A percentile compares a stretch with the other conserved stretches of the same genome.
These are phyloP conservation scores for Cyclargus thomasi DNA, from an alignment of 1,140 invertebrate species.

Conservation along the genomic window DNA sequence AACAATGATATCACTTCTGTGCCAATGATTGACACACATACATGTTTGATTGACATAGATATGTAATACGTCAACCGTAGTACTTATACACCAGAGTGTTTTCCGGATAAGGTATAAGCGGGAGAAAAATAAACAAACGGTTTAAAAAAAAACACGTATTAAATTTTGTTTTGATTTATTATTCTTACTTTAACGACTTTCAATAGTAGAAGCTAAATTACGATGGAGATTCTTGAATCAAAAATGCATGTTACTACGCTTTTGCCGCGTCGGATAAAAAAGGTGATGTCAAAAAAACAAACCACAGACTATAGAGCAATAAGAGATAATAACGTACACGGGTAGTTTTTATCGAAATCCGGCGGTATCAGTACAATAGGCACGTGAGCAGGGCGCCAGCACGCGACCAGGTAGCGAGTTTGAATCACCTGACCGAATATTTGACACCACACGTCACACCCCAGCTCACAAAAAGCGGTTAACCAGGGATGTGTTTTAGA, in stretches of 20 bases:
- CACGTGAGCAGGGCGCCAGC: slow-evolving; percentile 19
- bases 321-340: not conserved
- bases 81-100: not conserved
- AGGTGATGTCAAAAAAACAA: not conserved
- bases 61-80: not conserved
- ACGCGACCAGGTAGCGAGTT: slow-evolving; percentile 52
- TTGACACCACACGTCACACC: slow-evolving; percentile 36
- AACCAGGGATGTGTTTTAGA: slow-evolving; percentile 15
- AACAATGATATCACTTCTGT: slow-evolving; percentile 3
- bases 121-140: no score
- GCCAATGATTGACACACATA: slow-evolving; percentile 1
- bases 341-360: slow-evolving; percentile 10
- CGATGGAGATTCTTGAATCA: no score
- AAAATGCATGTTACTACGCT: no score
- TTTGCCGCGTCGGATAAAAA: no score
- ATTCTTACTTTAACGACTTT: no score
- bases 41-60: not conserved
- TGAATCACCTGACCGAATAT: slow-evolving; percentile 40
- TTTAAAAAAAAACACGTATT: no score
- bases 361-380: slow-evolving; percentile 15
- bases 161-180: no score
- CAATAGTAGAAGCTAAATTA: no score
- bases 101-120: no score
- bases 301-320: slow-evolving; percentile 1
- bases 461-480: slow-evolving; percentile 9